Base-by-base conservation (phyloP, 1,140 invertebrate genomes). In the Eurosta solidaginis region DNA sequence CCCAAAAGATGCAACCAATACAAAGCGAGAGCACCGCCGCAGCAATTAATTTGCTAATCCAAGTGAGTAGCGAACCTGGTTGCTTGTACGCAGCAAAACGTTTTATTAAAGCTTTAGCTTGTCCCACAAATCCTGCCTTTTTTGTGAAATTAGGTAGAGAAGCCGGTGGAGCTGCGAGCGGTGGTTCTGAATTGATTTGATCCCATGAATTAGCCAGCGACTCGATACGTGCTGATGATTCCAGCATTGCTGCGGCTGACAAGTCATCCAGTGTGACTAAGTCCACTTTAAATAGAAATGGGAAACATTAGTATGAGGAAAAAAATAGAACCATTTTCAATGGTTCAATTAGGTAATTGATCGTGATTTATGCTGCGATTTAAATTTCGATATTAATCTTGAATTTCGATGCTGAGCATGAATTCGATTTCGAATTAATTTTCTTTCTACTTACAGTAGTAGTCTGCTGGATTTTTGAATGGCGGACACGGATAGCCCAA, bases 381-480 rank as follows among this genome's bases (percentile, higher is more conserved):
- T 10, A 22, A 20, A 10, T 47, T 9, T 10, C 45, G n/a, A 47
- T 49, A 25, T 12, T 75, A 22, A 22, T 77, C 20, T 10, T 20
- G 17, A n/a, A 76, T n/a, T 79, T 78, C 74, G 63, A 76, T 20
- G 74, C 20, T n/a, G n/a, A n/a, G n/a, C n/a, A n/a, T n/a, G n/a
- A n/a, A n/a, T n/a, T n/a, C n/a, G n/a, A n/a, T n/a, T n/a, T n/a
- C n/a, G n/a, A n/a, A n/a, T n/a, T n/a, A n/a, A n/a, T n/a, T n/a
- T n/a, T n/a, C n/a, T n/a, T 73, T 73, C 36, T 81, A 92, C 93
- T 92, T 89, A 97, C 96, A 90, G 86, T 98, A 98, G 87, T 98
- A 98, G 89, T 98, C 96, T 1, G 96, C 96, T 59, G 97, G 96
- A 88, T 98, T 98, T 88, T 98, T 98, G 85, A 95, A 98, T 0